Percentiles rank a stretch among this genome's conserved stretches.
These are phyloP conservation scores for Acanthacorydalis orientalis DNA, from an alignment of 2,888 invertebrate species.

Conservation along the genomic window DNA sequence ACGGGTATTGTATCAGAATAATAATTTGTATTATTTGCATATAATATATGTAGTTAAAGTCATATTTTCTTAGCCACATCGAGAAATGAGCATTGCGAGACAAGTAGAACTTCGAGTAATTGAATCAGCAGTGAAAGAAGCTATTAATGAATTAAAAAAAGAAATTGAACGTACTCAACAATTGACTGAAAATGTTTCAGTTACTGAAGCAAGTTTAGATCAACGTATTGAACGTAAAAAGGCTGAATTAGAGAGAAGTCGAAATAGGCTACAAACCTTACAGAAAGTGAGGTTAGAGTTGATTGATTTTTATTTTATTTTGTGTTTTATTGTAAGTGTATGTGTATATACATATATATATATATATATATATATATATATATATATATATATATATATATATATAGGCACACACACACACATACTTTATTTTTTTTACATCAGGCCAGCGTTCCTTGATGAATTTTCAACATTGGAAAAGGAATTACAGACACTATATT, in stretches of 20 bases:
- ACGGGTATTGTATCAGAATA: conserved; percentile 31
- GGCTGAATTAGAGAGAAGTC: conserved; percentile 79
- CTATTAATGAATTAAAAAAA: conserved; percentile 47
- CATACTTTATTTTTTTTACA: conserved; percentile 7
- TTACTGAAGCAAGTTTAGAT: conserved; percentile 77
- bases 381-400: not conserved
- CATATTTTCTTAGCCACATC: conserved; percentile 36
- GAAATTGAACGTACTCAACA: conserved; percentile 58
- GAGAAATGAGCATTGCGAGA: conserved; percentile 62
- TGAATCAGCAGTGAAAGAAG: conserved; percentile 60
- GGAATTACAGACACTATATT: conserved; percentile 70
- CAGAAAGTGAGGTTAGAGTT: conserved; percentile 70
- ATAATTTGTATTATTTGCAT: not conserved
- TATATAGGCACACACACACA: no score
- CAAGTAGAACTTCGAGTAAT: conserved; percentile 72
- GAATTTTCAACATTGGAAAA: conserved; percentile 81
- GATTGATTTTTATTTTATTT: not conserved
- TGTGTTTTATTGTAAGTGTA: not conserved
- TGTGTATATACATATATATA: not conserved
- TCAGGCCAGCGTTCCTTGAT: conserved; percentile 86
- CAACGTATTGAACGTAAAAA: conserved; percentile 82
- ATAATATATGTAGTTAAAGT: not conserved
- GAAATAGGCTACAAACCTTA: conserved; percentile 81
- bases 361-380: not conserved
- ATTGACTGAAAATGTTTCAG: conserved; percentile 70